phyloP scores from a whole-genome alignment of 2,888 invertebrate genomes.

The Microctonus aethiopoides region DNA sequence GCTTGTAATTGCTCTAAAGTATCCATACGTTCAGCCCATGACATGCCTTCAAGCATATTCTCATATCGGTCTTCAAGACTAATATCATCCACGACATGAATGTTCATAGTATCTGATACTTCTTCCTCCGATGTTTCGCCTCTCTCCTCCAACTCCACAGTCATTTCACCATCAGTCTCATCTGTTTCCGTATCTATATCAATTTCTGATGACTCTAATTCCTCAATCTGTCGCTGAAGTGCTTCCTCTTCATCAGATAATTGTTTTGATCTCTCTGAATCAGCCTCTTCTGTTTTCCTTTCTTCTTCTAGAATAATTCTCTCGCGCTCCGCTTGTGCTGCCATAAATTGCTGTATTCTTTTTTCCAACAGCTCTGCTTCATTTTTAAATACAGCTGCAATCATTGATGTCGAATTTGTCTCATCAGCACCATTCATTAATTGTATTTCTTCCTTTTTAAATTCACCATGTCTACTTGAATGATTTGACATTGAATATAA shows the following conservation, averaged over 20 bases:
- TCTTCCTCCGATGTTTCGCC: conserved; percentile 49
- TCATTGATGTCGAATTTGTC: conserved; percentile 63
- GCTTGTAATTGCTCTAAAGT: conserved; percentile 82
- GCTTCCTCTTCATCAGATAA: conserved; percentile 82
- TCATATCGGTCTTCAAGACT: conserved; percentile 64
- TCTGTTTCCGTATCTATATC: conserved; percentile 86
- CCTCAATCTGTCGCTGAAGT: conserved; percentile 80
- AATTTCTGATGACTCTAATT: conserved; percentile 78
- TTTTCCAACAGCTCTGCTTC: conserved; percentile 65
- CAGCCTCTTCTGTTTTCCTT: conserved; percentile 73
- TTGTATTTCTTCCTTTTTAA: conserved; percentile 28
- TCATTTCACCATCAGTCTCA: conserved; percentile 78
- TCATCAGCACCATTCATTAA: conserved; percentile 44
- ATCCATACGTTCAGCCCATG: conserved; percentile 88
- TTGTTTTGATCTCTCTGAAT: conserved; percentile 74
- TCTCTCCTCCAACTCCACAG: conserved; percentile 67
- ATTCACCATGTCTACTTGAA: conserved; percentile 37
- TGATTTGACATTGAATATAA: conserved; percentile 2
- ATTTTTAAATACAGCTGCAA: conserved; percentile 64
- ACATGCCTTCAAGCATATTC: conserved; percentile 72
- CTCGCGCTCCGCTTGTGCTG: conserved; percentile 65
- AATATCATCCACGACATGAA: conserved; percentile 53
- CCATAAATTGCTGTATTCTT: conserved; percentile 65
- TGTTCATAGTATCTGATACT: conserved; percentile 31
- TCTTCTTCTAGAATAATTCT: conserved; percentile 65